These are phyloP conservation scores for Seira ritae DNA, from an alignment of 2,888 invertebrate genomes.

Conservation along the genomic window DNA sequence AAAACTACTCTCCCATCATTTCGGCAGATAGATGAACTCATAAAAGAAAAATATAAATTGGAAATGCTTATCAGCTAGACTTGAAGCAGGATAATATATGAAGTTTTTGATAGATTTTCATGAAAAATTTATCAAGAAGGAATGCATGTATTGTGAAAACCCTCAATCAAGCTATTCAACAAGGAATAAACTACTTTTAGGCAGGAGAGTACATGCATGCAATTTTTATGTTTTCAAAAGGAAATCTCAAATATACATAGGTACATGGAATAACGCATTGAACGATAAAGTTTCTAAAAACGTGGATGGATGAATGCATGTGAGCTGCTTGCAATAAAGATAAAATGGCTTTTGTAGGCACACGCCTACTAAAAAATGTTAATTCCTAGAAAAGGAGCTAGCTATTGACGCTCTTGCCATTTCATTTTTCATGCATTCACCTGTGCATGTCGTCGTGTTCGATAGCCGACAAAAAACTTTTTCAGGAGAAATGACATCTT, in stretches of 20 bases:
- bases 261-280: too few species aligned
- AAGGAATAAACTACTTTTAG: constrained; percentile 1
- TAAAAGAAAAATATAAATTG: background rate
- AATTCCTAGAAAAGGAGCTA: too few species aligned
- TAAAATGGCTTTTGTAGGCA: background rate
- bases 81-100: too few species aligned
- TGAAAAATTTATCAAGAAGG: constrained; percentile 42
- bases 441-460: too few species aligned
- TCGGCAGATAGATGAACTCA: too few species aligned
- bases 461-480: too few species aligned
- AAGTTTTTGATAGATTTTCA: constrained; percentile 34
- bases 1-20: too few species aligned
- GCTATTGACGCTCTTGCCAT: too few species aligned
- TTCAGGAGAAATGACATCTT: constrained; percentile 66
- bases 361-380: background rate
- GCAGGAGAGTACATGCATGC: constrained; percentile 7
- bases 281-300: too few species aligned
- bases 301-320: too few species aligned
- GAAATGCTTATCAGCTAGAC: background rate
- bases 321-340: background rate
- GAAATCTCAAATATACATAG: background rate
- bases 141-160: constrained; percentile 31
- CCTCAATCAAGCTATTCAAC: constrained; percentile 38
- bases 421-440: background rate
- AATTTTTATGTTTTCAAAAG: background rate